Conservation (phyloP, 2,113 vertebrate genomes). For the Eclectus roratus region DNA sequence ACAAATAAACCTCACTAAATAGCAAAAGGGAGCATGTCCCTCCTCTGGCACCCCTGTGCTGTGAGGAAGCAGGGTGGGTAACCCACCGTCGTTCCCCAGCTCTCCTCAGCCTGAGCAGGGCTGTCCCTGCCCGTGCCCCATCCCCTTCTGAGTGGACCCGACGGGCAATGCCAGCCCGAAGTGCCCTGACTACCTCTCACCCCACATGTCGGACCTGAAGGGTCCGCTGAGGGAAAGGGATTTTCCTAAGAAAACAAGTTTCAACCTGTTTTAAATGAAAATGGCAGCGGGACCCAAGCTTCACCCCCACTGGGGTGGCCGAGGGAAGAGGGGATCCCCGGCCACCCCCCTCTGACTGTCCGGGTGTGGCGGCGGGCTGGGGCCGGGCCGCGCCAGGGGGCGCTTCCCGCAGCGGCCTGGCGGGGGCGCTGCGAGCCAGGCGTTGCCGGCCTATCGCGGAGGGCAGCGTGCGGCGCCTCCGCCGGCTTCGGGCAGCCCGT, state of each 20-base stretch:
- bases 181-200: rapidly evolving
- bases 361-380: no score
- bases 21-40: rapidly evolving
- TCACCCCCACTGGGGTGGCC: rapidly evolving
- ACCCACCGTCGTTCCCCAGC: neutral
- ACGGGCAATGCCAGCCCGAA: neutral
- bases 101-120: rapidly evolving
- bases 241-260: neutral
- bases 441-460: neutral
- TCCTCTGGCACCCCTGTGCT: neutral
- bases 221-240: neutral
- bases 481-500: neutral
- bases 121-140: neutral
- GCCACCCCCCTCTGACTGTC: no score
- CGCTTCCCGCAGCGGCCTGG: neutral
- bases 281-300: rapidly evolving
- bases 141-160: no score
- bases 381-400: neutral
- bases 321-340: neutral
- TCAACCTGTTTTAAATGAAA: neutral
- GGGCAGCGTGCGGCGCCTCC: neutral
- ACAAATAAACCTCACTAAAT: neutral
- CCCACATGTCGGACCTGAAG: rapidly evolving
- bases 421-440: slow-evolving; percentile 7
- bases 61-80: no score